phyloP scores from a whole-genome alignment of 2,888 invertebrate genomes.

The Allacma fusca region DNA sequence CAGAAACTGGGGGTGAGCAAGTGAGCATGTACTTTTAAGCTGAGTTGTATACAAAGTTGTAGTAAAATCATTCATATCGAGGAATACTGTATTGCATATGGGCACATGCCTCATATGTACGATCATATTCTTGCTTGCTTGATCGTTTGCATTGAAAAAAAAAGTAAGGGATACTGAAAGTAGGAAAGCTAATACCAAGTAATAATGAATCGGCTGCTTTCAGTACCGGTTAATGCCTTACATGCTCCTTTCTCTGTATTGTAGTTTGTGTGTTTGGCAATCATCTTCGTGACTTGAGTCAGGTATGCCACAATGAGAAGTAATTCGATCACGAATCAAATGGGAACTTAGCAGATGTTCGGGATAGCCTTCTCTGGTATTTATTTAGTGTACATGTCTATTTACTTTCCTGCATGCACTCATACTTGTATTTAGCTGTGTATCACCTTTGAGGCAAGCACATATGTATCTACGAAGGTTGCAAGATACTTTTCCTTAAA shows the following conservation, averaged over 20 bases:
- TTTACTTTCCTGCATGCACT: background rate
- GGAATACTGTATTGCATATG: no score
- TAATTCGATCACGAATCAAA: constrained; percentile 53
- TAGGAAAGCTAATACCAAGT: constrained; percentile 12
- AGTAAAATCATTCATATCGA: no score
- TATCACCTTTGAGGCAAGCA: no score
- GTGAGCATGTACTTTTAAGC: no score
- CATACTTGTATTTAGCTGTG: background rate
- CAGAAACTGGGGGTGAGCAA: no score
- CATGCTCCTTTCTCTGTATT: constrained; percentile 8
- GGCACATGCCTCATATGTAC: background rate
- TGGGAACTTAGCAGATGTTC: constrained; percentile 39
- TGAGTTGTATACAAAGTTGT: no score
- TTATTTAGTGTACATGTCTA: background rate
- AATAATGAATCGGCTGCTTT: constrained; percentile 3
- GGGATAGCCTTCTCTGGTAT: background rate
- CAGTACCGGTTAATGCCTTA: background rate
- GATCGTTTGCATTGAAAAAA: background rate
- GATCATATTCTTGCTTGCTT: background rate
- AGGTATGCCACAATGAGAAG: constrained; percentile 47
- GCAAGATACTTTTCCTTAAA: background rate
- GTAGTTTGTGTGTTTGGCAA: constrained; percentile 42
- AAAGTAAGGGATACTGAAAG: background rate
- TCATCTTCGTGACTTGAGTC: constrained; percentile 49
- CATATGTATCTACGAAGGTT: background rate